These are phyloP conservation scores for Crambe crambe DNA, from an alignment of 37 sponge, comb jelly and placozoan species.

Conservation along the genomic window DNA sequence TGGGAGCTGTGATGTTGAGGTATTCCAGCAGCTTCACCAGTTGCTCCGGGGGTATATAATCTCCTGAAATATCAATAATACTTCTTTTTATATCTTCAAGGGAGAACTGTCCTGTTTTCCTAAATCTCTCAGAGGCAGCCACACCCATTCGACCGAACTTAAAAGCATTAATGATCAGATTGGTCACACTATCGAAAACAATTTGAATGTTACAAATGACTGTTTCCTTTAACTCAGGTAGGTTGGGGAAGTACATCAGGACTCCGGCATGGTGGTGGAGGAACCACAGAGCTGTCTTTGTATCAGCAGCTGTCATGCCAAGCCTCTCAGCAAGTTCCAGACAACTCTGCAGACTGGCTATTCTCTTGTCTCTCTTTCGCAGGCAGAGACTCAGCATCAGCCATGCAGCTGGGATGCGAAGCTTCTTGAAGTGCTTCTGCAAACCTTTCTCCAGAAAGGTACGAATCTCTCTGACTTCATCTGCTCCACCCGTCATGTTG, in stretches of 20 bases:
- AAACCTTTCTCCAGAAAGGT: background rate
- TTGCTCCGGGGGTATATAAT: background rate
- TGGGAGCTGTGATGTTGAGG: background rate
- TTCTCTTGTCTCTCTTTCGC: background rate
- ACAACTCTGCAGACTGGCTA: background rate
- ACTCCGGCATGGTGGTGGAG: conserved; percentile 12
- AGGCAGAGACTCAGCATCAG: conserved; percentile 1
- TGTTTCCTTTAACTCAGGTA: background rate
- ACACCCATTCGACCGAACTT: background rate
- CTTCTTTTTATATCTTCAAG: background rate
- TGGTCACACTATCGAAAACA: background rate
- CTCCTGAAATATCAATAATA: background rate
- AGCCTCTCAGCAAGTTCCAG: background rate
- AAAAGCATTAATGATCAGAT: background rate
- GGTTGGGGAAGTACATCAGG: conserved; percentile 12
- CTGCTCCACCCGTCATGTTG: conserved; percentile 7
- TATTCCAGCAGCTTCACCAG: background rate
- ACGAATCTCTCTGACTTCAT: background rate
- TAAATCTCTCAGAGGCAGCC: background rate
- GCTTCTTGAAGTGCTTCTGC: background rate
- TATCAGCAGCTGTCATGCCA: background rate
- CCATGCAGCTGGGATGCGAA: conserved; percentile 4
- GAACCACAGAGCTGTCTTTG: conserved; percentile 5
- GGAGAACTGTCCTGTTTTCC: conserved; percentile 2
- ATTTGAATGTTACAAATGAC: background rate